Base-by-base conservation (phyloP, 2,113 vertebrate species). In the Gymnarchus niloticus region DNA sequence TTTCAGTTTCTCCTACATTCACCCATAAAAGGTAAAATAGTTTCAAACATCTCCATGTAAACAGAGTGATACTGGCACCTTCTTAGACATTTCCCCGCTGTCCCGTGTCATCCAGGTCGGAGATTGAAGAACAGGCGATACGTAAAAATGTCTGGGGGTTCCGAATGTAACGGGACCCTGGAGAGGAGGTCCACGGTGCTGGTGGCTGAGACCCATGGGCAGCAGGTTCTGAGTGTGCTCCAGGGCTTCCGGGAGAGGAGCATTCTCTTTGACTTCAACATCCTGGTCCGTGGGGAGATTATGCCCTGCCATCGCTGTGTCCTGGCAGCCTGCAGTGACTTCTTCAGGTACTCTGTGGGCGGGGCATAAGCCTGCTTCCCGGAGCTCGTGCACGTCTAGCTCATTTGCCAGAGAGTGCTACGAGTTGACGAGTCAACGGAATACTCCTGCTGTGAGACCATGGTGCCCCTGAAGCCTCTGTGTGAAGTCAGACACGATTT, bases 231-330 rank as follows among this genome's bases (percentile, higher is more conserved):
- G 91, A 91, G 89, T 37, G 91, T 97, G 83, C 94, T 99, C 46
- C 95, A 96, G 25, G 95, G 92, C 6, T 97, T 99, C 91, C 94
- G 98, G 91, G 96, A 98, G 88, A 95, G 93, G 88, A 94, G 96
- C 84, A 87, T 93, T 89, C 95, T 98, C 92, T 98, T 98, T 91
- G 98, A 99, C 91, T 99, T 99, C 91, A 95, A 94, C 89, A 96
- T 99, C 88, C 92, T 93, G 25, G 95, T 98, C 85, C 96, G 96
- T 91, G 97, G 94, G 69, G 95, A 95, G 89, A 93, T 89, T 77
- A 95, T 98, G 83, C 95, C 96, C 17, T 99, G 97, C 87, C 97
- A 99, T 89, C 96, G 98, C 85, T 98, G 97, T 91, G 97, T 99
- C 85, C 93, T 99, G 85, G 97, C 97, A 44, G 97, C 97, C 0